A percentile compares a stretch with the other conserved stretches of the same genome.
Conservation (phyloP, 2,113 vertebrate genomes). For the Etheostoma spectabile region DNA sequence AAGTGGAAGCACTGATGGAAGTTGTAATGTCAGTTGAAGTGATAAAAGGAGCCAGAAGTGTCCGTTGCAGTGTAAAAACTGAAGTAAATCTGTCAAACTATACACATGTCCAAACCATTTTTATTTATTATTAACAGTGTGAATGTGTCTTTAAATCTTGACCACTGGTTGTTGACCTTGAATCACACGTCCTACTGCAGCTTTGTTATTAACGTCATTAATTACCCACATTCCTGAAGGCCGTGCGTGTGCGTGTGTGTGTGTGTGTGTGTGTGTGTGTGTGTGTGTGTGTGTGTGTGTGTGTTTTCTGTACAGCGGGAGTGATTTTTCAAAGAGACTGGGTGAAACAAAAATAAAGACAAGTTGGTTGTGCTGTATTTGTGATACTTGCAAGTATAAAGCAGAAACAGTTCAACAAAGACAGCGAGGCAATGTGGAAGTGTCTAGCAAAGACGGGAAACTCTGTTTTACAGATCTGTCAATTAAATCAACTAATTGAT, state of each 20-base stretch:
- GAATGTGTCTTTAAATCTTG: slow-evolving; percentile 25
- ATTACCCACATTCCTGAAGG: slow-evolving; percentile 39
- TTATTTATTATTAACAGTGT: too few species aligned
- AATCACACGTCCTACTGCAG: not conserved
- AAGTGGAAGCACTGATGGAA: not conserved
- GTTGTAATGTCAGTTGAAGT: not conserved
- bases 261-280: slow-evolving; percentile 17
- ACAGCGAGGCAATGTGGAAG: too few species aligned
- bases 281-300: slow-evolving; percentile 14
- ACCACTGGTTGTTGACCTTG: slow-evolving; percentile 30
- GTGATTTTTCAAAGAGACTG: too few species aligned
- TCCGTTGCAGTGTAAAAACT: not conserved
- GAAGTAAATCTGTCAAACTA: not conserved
- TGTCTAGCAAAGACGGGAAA: too few species aligned
- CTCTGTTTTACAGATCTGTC: too few species aligned
- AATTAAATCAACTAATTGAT: too few species aligned
- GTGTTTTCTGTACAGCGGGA: not conserved
- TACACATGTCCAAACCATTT: not conserved
- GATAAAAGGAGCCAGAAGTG: too few species aligned
- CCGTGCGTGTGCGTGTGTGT: slow-evolving; percentile 5
- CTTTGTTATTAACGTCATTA: slow-evolving; percentile 67
- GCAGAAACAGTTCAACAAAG: too few species aligned
- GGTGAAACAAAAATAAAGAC: too few species aligned
- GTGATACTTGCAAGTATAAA: too few species aligned
- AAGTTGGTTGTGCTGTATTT: too few species aligned